Evolutionary conservation across 2,888 invertebrate genomes (phyloP), one percentile per base, ranked within the genome.

Genomic region (Chrysotoxum bicinctum): DNA sequence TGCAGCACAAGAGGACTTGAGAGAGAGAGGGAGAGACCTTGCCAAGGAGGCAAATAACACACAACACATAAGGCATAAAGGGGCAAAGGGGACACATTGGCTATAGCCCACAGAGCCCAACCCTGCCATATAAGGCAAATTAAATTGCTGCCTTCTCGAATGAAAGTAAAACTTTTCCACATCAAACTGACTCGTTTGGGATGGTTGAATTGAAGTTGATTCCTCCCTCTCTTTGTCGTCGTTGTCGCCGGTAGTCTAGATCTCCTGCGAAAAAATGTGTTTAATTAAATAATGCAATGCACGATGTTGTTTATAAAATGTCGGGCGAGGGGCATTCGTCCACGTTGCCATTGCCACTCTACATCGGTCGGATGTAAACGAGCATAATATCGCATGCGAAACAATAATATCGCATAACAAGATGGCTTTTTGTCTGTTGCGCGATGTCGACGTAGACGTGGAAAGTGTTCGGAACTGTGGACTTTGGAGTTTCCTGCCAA

Each of bases 241-340:
- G 43, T 10, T 6, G 10, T 7, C n/a, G 8, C 21, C 48, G 16
- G 10, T 26, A 58, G 10, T 23, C 21, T 21, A 23, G 30, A 66
- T 66, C 37, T 56, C 35, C 79, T 70, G 50, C 37, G 69, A 72
- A 84, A n/a, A 80, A 80, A 79, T 72, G 75, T 68, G 35, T 72
- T 84, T 76, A 84, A 84, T 84, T 84, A 84, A 84, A 84, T 84
- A 84, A 84, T 84, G 79, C 84, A 84, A 68, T 75, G 60, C 79
- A 80, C 79, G 80, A 48, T 60, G 70, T 64, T 45, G n/a, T 8
- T n/a, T 37, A 30, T 50, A 26, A 23, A 40, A 40, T 30, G 16
- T 7, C 19, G 9, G 37, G 10, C 6, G 12, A 23, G 12, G 45
- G 23, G 26, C 30, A 32, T 58, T 30, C 64, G 35, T 52, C 77